Conservation (phyloP, 2,797 vertebrate species). For the Dermochelys coriacea region DNA sequence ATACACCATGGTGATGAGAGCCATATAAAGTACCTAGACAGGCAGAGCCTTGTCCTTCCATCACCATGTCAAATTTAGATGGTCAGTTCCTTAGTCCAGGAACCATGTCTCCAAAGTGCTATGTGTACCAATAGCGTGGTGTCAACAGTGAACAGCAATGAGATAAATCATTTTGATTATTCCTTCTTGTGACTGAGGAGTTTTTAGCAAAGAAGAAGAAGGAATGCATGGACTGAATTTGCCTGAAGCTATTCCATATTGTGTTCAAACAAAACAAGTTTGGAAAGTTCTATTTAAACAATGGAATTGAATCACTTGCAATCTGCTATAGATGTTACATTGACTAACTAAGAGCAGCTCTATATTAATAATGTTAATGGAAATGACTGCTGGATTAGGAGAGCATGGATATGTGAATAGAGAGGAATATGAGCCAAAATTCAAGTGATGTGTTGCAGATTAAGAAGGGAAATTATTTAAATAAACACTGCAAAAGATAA, state of each 20-base stretch:
- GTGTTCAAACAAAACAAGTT: background rate
- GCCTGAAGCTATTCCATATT: background rate
- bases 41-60: rapidly evolving
- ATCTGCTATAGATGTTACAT: conserved; percentile 8
- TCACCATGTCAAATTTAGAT: background rate
- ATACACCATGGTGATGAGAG: rapidly evolving
- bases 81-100: background rate
- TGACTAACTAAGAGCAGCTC: background rate
- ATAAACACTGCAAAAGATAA: conserved; percentile 1
- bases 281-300: background rate
- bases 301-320: conserved; percentile 25
- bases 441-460: background rate
- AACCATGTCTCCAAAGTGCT: background rate
- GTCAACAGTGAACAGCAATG: background rate
- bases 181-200: background rate
- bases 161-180: background rate
- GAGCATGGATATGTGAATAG: background rate
- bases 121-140: background rate
- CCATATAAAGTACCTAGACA: rapidly evolving
- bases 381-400: conserved; percentile 4
- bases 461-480: conserved; percentile 14
- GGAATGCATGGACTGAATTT: background rate
- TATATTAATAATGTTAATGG: conserved; percentile 40
- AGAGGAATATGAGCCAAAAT: background rate
- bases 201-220: background rate